A percentile compares a stretch with the other conserved stretches of the same genome.
Conservation (phyloP, 2,797 vertebrate species). For the Margarornis squamiger region DNA sequence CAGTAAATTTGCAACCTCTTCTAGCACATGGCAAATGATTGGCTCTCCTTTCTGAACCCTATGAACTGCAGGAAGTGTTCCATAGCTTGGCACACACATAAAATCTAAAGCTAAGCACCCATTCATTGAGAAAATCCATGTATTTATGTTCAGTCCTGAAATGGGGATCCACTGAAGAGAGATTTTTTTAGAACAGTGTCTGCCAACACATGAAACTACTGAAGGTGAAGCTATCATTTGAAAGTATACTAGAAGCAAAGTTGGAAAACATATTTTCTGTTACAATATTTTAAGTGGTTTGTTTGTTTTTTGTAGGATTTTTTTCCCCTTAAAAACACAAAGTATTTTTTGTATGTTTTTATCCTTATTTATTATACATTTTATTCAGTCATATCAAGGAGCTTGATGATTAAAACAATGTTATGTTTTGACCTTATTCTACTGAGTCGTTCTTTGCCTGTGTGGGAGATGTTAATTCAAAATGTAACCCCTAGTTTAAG, state of each 20-base stretch:
- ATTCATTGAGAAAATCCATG: neutral
- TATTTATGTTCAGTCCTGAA: neutral
- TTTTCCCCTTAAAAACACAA: neutral
- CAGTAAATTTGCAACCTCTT: neutral
- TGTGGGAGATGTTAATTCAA: neutral
- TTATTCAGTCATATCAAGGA: neutral
- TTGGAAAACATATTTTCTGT: neutral
- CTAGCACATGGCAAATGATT: neutral
- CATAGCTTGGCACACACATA: neutral
- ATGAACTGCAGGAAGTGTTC: neutral
- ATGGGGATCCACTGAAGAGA: neutral
- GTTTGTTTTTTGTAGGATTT: neutral
- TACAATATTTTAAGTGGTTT: neutral
- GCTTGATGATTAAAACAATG: neutral
- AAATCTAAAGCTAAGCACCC: neutral
- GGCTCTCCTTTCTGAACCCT: neutral
- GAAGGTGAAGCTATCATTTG: neutral
- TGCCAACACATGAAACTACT: neutral
- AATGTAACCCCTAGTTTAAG: neutral
- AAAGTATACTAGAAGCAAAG: neutral
- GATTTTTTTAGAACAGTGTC: neutral
- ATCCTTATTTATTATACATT: neutral
- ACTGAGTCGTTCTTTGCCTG: neutral
- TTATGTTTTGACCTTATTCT: neutral
- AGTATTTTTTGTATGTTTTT: neutral